Evolutionary conservation across 2,113 vertebrate species (phyloP).

Genomic region (Hassar affinis): DNA sequence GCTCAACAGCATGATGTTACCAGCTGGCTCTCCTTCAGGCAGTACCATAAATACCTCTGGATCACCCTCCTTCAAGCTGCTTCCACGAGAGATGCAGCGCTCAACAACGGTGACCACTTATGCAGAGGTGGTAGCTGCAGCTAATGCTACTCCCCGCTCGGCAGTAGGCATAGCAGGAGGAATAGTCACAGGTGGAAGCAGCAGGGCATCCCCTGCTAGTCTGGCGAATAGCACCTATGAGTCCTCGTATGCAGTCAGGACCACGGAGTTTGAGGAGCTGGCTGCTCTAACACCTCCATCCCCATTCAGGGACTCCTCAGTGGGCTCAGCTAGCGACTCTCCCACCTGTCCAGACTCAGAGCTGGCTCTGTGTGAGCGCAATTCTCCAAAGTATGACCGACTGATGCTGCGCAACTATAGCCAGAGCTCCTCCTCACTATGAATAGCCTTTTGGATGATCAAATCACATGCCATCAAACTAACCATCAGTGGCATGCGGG

Average conservation of each 20-base stretch:
- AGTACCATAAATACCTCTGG: conserved; percentile 60
- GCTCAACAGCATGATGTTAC: conserved; percentile 94
- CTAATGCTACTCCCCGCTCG: conserved; percentile 71
- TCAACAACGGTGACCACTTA: conserved; percentile 84
- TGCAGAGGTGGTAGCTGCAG: conserved; percentile 83
- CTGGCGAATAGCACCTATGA: conserved; percentile 66
- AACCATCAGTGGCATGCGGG: conserved; percentile 15
- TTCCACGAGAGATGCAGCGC: conserved; percentile 78
- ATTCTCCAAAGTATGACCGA: conserved; percentile 86
- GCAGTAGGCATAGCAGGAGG: conserved; percentile 64
- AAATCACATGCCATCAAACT: conserved; percentile 2
- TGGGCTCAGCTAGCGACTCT: conserved; percentile 84
- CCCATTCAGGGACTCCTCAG: conserved; percentile 90
- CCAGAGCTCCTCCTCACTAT: conserved; percentile 97
- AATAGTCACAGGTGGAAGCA: conserved; percentile 75
- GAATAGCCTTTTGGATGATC: conserved; percentile 56
- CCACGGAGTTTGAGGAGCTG: conserved; percentile 81
- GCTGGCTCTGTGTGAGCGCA: conserved; percentile 79
- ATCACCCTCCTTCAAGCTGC: conserved; percentile 75
- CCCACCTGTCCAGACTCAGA: conserved; percentile 85
- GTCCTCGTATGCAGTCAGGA: conserved; percentile 65
- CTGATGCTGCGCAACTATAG: conserved; percentile 93
- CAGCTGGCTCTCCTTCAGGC: conserved; percentile 64
- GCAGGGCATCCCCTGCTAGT: conserved; percentile 70
- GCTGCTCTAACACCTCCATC: conserved; percentile 92